A percentile compares a stretch with the other conserved stretches of the same genome.
Conservation (phyloP, 2,113 vertebrate species). For the Hydrolagus affinis region DNA sequence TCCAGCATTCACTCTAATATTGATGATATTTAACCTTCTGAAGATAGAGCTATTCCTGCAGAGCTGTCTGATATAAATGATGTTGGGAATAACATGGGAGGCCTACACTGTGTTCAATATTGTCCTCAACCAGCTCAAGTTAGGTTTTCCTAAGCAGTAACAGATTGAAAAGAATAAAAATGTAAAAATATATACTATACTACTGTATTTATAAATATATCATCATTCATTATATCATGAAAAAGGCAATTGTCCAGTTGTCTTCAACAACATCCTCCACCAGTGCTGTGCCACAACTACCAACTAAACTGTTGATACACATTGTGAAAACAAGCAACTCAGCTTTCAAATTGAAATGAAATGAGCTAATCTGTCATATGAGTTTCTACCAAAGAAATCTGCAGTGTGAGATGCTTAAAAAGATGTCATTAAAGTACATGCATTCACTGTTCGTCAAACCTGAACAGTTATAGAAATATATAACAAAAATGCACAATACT, state of each 20-base stretch:
- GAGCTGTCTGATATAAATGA: too few species aligned
- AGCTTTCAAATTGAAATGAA: slow-evolving; percentile 26
- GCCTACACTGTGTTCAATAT: too few species aligned
- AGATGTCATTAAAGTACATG: background rate
- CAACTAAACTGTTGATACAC: slow-evolving; percentile 6
- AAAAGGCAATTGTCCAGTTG: background rate
- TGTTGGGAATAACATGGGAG: too few species aligned
- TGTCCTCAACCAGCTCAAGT: too few species aligned
- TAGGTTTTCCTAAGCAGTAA: too few species aligned
- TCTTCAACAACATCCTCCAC: slow-evolving; percentile 18
- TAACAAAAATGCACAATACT: too few species aligned
- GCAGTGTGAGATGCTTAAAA: slow-evolving; percentile 17
- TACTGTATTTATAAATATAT: slow-evolving; percentile 12
- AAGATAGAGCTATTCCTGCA: too few species aligned
- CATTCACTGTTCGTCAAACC: background rate
- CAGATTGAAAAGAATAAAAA: background rate
- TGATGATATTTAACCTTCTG: too few species aligned
- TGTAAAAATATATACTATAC: background rate
- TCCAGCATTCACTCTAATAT: too few species aligned
- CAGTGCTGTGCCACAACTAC: background rate
- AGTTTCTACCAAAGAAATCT: background rate
- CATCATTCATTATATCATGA: background rate
- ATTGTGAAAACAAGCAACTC: background rate
- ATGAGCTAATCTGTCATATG: slow-evolving; percentile 20
- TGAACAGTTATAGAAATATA: background rate